These are phyloP conservation scores for Gila orcuttii DNA, from an alignment of 2,113 vertebrate species.

Conservation along the genomic window DNA sequence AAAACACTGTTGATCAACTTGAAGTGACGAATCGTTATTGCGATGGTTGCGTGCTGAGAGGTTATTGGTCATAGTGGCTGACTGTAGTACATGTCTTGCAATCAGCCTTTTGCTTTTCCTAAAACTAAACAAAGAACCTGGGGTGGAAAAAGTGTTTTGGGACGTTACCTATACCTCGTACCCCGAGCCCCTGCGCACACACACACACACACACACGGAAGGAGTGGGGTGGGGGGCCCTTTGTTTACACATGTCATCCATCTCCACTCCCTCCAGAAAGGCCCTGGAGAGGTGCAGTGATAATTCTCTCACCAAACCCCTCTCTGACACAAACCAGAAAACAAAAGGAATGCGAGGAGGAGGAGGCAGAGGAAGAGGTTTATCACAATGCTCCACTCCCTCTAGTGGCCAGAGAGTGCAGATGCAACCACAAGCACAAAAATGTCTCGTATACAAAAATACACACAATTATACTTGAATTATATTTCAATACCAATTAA, in stretches of 20 bases:
- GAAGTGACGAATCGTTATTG: constrained; percentile 16
- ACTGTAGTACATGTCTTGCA: background rate
- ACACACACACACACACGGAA: constrained; percentile 43
- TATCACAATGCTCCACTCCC: constrained; percentile 63
- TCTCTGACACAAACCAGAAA: constrained; percentile 76
- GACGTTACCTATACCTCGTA: constrained; percentile 49
- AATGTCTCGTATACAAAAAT: background rate
- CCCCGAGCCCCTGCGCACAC: constrained; percentile 7
- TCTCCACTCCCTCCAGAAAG: constrained; percentile 68
- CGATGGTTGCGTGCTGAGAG: background rate
- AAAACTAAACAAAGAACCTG: constrained; percentile 34
- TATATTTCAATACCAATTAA: background rate
- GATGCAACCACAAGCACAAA: background rate
- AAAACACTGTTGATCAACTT: constrained; percentile 24
- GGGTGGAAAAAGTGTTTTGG: constrained; percentile 48
- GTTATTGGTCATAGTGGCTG: background rate
- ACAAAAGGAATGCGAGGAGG: constrained; percentile 66
- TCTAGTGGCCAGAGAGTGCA: constrained; percentile 66
- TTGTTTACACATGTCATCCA: constrained; percentile 74
- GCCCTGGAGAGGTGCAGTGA: constrained; percentile 69
- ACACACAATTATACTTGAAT: background rate
- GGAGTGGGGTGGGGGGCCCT: constrained; percentile 51
- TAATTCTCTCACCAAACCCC: constrained; percentile 70
- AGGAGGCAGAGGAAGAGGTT: background rate
- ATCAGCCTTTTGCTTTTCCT: constrained; percentile 14